Conservation (phyloP, 2,888 invertebrate species). For the Hyalella azteca region DNA sequence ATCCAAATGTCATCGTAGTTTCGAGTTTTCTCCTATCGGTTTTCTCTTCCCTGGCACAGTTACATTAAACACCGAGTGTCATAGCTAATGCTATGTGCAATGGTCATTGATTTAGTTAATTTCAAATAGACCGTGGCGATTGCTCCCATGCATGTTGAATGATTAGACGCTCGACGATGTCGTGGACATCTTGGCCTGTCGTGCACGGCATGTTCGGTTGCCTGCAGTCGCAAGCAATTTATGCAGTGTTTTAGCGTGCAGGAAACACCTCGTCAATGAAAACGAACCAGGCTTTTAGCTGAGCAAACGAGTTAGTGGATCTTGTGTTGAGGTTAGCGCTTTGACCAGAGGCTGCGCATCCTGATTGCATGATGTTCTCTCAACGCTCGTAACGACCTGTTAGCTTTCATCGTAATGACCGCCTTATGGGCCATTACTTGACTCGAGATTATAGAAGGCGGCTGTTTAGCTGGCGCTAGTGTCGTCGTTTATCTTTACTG, state of each 20-base stretch:
- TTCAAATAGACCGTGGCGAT: no score
- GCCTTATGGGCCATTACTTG: conserved; percentile 29
- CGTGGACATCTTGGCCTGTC: not conserved
- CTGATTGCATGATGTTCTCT: conserved; percentile 33
- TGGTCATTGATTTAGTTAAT: no score
- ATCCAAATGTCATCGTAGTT: no score
- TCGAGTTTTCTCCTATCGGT: no score
- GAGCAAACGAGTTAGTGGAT: conserved; percentile 28
- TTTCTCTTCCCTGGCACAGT: no score
- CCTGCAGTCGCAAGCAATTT: conserved; percentile 4
- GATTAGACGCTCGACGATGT: conserved; percentile 18
- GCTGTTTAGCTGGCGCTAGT: conserved; percentile 13
- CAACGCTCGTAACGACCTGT: conserved; percentile 35
- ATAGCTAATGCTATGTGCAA: no score
- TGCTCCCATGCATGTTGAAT: no score
- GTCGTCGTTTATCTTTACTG: conserved; percentile 17
- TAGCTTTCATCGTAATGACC: conserved; percentile 33
- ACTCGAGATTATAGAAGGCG: conserved; percentile 24
- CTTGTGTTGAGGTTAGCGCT: conserved; percentile 22
- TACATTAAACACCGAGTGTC: no score
- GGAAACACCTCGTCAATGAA: conserved; percentile 31
- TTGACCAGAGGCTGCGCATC: conserved; percentile 2
- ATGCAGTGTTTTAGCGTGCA: not conserved
- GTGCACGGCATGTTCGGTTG: not conserved
- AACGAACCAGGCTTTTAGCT: conserved; percentile 22